phyloP scores from a whole-genome alignment of 1,140 invertebrate species.

The Parapsyche elsis region DNA sequence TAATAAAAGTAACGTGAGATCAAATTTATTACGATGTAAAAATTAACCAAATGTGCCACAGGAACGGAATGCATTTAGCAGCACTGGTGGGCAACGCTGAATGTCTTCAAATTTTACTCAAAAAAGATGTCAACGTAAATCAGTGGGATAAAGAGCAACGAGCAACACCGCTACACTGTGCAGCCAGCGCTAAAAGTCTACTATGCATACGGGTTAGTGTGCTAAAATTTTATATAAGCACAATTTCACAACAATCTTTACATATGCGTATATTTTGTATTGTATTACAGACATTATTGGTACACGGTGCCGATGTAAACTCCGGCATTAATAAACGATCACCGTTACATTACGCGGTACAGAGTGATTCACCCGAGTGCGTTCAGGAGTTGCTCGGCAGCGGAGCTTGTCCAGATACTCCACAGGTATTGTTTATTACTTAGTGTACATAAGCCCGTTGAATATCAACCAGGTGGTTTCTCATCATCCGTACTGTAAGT shows the following conservation, averaged over 20 bases:
- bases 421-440: no score
- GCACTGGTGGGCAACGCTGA: conserved; percentile 74
- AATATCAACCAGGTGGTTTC: no score
- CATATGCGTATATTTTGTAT: no score
- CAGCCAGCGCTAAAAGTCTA: conserved; percentile 74
- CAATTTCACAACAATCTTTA: no score
- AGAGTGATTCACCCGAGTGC: conserved; percentile 75
- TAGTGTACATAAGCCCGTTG: no score
- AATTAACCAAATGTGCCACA: conserved; percentile 56
- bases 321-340: conserved; percentile 75
- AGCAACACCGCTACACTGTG: conserved; percentile 81
- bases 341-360: conserved; percentile 80
- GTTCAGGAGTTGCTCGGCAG: conserved; percentile 74
- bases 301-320: conserved; percentile 77
- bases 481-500: no score
- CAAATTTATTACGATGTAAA: background rate
- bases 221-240: no score
- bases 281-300: conserved; percentile 70
- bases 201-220: conserved; percentile 64
- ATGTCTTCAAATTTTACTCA: conserved; percentile 73
- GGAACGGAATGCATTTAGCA: conserved; percentile 82
- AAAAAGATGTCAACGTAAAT: conserved; percentile 73
- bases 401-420: conserved; percentile 80
- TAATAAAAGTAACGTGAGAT: no score
- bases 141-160: conserved; percentile 74